phyloP scores from a whole-genome alignment of 1,140 invertebrate species.

The Cydia splendana region DNA sequence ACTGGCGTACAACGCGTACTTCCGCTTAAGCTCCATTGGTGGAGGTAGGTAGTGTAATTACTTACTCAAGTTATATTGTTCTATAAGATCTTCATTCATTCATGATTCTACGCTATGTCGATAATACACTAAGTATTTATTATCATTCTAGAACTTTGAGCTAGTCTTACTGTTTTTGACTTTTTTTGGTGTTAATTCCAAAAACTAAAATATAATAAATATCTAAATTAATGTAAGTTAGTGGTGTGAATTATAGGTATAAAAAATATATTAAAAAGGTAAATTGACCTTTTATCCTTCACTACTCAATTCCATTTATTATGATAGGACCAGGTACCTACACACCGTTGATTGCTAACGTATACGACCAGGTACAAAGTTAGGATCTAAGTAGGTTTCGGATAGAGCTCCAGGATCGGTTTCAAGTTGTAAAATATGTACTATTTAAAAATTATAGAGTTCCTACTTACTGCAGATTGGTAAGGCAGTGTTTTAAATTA shows the following conservation, averaged over 20 bases:
- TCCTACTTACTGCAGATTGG: neutral
- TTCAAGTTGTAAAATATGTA: constrained; percentile 9
- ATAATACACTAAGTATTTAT: constrained; percentile 28
- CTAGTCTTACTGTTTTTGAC: constrained; percentile 28
- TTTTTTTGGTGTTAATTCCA: constrained; percentile 30
- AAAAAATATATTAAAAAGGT: constrained; percentile 34
- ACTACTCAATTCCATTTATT: constrained; percentile 43
- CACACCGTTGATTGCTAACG: constrained; percentile 14
- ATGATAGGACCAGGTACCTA: constrained; percentile 32
- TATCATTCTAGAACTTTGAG: constrained; percentile 30
- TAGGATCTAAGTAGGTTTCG: constrained; percentile 25
- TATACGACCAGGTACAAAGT: constrained; percentile 30
- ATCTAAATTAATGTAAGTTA: constrained; percentile 29
- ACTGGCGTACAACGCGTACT: constrained; percentile 11
- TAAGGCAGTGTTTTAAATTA: neutral
- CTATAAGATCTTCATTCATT: constrained; percentile 24
- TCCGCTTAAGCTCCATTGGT: constrained; percentile 3
- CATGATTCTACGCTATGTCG: constrained; percentile 13
- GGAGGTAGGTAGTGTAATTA: constrained; percentile 18
- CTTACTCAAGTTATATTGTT: constrained; percentile 22
- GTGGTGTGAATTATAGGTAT: constrained; percentile 25
- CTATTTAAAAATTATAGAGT: neutral
- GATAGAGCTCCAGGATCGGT: constrained; percentile 19
- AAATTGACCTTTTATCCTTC: constrained; percentile 34
- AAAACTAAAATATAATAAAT: constrained; percentile 17